Percentiles rank a stretch among this genome's conserved stretches.
Evolutionary conservation across 2,888 invertebrate species (phyloP).

Genomic region (Antitype chi): DNA sequence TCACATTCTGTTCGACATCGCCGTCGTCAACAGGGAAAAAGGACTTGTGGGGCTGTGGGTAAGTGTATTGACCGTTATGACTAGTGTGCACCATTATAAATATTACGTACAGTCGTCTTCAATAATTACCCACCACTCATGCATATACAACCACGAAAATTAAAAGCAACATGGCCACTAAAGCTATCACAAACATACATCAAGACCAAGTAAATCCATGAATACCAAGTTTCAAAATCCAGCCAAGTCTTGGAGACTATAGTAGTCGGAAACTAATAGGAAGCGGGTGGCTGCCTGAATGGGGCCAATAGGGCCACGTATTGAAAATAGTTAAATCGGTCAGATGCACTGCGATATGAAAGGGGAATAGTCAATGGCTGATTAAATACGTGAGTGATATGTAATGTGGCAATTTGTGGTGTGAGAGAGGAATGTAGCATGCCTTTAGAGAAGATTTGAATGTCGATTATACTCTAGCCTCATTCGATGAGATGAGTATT

Average conservation of each 20-base stretch:
- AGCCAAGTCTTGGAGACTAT: conserved; percentile 16
- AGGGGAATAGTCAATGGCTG: conserved; percentile 22
- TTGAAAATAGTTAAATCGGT: conserved; percentile 46
- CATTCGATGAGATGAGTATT: too few relatives aligned
- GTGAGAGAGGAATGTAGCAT: not conserved
- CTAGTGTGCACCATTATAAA: too few relatives aligned
- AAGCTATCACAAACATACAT: conserved; percentile 1
- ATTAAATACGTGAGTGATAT: conserved; percentile 25
- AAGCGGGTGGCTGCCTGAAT: conserved; percentile 33
- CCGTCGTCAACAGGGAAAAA: not conserved
- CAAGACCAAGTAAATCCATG: conserved; percentile 6
- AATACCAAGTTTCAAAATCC: conserved; percentile 34
- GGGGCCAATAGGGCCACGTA: conserved; percentile 9
- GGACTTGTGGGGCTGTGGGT: not conserved
- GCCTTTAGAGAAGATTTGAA: not conserved
- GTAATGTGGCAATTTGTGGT: conserved; percentile 21
- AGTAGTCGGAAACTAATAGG: conserved; percentile 50
- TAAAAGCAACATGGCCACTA: not conserved
- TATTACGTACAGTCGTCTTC: too few relatives aligned
- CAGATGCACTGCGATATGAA: conserved; percentile 39
- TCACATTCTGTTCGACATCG: not conserved
- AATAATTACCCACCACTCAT: too few relatives aligned
- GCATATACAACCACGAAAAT: not conserved
- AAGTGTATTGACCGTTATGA: too few relatives aligned
- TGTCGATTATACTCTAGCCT: not conserved